Base-by-base conservation (phyloP, 1,140 invertebrate species). In the Saccostrea glomerata region DNA sequence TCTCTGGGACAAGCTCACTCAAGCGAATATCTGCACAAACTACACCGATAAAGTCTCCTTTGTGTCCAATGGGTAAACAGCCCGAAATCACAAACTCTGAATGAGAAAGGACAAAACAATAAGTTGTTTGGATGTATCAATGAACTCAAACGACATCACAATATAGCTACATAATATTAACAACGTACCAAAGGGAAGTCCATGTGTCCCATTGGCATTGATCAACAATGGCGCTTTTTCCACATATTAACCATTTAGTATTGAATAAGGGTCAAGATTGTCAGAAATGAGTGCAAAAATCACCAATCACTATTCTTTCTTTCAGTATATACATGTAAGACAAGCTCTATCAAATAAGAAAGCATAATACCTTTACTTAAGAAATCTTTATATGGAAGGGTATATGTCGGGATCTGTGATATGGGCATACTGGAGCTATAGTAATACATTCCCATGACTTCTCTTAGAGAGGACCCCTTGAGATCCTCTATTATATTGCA, bases 1-100 rank as follows among this genome's bases (percentile, higher is more conserved):
- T 85, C 12, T 88, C 87, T 47, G 87, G 40, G 17, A 84, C 30
- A 20, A 88, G 73, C 7, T 88, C 87, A 66, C 40, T 55, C 36
- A 88, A n/a, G 7, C n/a, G 60, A 30, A 82, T 56, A 30, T 88
- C 87, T 55, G 82, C 56, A 84, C 87, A 88, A 13, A 63, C 77
- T 12, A 88, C 87, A 20, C 87, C 87, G 9, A 70, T 70, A 20
- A 88, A 63, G 1, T 30, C 60, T 12, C 58, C 60, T 12, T 23
- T 25, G 40, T 15, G 17, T 23, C 84, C 63, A 12, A 88, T 36
- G 23, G 87, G 87, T 60, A 88, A 36, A 54, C 87, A 88, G 3
- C 84, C 55, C 2, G 82, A 84, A 2, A 77, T 17, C 11, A 88
- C 55, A 15, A 88, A 58, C 25, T 82, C 87, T 88, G 54, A 12